Percentiles rank a stretch among this genome's conserved stretches.
Evolutionary conservation across 2,797 vertebrate species (phyloP).

Genomic region (Scarus forsteni): DNA sequence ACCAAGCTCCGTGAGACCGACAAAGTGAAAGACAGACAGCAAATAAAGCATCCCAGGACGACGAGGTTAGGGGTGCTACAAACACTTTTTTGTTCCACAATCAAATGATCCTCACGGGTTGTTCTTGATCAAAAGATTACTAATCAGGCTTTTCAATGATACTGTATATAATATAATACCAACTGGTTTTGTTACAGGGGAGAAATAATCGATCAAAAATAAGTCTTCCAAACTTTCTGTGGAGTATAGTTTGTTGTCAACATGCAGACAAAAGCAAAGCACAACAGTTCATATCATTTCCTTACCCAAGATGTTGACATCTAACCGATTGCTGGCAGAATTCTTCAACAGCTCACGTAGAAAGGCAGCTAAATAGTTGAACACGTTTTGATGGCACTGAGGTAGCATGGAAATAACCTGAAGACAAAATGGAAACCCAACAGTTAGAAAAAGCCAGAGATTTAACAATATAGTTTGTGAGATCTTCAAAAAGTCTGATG

Average conservation of each 20-base stretch:
- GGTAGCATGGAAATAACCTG: slow-evolving; percentile 91
- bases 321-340: slow-evolving; percentile 90
- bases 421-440: slow-evolving; percentile 24
- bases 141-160: too few relatives aligned
- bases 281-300: slow-evolving; percentile 14
- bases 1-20: too few relatives aligned
- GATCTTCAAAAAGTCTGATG: background rate
- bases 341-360: slow-evolving; percentile 93
- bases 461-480: slow-evolving; percentile 1
- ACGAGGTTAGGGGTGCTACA: too few relatives aligned
- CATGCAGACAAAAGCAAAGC: slow-evolving; percentile 17
- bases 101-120: too few relatives aligned
- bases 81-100: too few relatives aligned
- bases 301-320: slow-evolving; percentile 93
- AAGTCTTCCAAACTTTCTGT: too few relatives aligned
- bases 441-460: background rate
- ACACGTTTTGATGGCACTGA: slow-evolving; percentile 92
- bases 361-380: slow-evolving; percentile 93
- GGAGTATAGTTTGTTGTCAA: slow-evolving; percentile 2
- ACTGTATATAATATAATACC: too few relatives aligned
- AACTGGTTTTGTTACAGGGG: too few relatives aligned
- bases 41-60: too few relatives aligned
- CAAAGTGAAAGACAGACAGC: too few relatives aligned
- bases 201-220: too few relatives aligned
- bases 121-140: too few relatives aligned